Base-by-base conservation (phyloP, 2,797 vertebrate genomes). In the Sebastes minor region DNA sequence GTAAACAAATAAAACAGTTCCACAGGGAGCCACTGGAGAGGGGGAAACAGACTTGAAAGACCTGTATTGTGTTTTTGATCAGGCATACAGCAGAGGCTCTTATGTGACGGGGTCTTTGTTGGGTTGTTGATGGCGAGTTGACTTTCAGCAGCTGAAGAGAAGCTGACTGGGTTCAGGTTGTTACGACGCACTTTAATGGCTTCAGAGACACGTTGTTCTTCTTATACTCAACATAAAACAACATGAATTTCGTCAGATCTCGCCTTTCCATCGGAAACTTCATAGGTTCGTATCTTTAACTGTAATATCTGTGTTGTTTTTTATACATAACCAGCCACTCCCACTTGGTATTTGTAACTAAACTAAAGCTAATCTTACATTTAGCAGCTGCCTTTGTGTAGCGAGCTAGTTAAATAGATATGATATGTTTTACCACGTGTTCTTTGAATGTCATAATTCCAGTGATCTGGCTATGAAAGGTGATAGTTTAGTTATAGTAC, bases 211-310 rank as follows among this genome's bases (percentile, higher is more conserved):
- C 2, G 2, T 1, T 42, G 7, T n/a, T 8, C 16, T 3, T 33
- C 20, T 35, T 74, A 27, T 4, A 46, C 2, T 16, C 1, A 14
- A 32, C 3, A 27, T 23, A 35, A 42, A 3, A 53, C 66, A 81
- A 10, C 11, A 96, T 96, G 95, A 93, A 94, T 82, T 85, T 95
- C 55, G 2, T 91, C 77, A 91, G 91, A 72, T 70, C 87, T 80
- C 86, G 94, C 56, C 62, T 91, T 59, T 94, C 88, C 5, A 30
- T 93, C 1, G 71, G 79, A 20, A 84, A 53, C 46, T 2, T 92
- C 1, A 12, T 90, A 23, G 95, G 95, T 92, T 81, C 62, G 96
- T 95, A 88, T 62, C 4, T 5, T 6, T 57, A 2, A 25, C 3
- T 69, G 23, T 4, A 30, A 16, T 46, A 7, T 27, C 0, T 23